A percentile compares a stretch with the other conserved stretches of the same genome.
These are phyloP conservation scores for Thumatha senex DNA, from an alignment of 2,888 invertebrate species.

Conservation along the genomic window DNA sequence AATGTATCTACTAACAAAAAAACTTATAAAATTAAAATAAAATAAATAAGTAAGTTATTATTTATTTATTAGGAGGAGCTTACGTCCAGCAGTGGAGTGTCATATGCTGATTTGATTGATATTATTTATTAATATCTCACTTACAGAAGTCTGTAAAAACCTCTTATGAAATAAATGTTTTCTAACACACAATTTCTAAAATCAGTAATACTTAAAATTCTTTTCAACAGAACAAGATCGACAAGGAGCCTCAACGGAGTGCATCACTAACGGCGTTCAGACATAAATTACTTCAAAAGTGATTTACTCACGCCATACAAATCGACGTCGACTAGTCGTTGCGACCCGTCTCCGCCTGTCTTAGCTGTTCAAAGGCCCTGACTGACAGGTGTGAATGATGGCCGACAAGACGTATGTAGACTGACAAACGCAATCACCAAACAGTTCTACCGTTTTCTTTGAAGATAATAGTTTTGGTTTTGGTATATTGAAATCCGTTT, in stretches of 20 bases:
- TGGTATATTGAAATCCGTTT: conserved; percentile 44
- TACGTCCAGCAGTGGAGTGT: too few species aligned
- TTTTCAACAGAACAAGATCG: conserved; percentile 11
- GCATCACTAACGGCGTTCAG: conserved; percentile 58
- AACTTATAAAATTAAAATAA: too few species aligned
- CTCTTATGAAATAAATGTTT: too few species aligned
- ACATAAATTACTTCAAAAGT: conserved; percentile 80
- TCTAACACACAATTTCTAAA: too few species aligned
- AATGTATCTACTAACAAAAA: too few species aligned
- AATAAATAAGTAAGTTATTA: too few species aligned
- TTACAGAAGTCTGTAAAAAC: too few species aligned
- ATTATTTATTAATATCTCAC: too few species aligned
- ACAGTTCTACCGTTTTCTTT: conserved; percentile 54
- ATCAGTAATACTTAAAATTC: too few species aligned
- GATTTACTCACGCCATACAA: conserved; percentile 77
- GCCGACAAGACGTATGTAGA: conserved; percentile 56
- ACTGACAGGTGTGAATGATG: conserved; percentile 73
- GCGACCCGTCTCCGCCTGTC: conserved; percentile 65
- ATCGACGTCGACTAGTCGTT: conserved; percentile 67
- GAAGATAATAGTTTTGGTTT: conserved; percentile 65
- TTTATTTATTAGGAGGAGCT: too few species aligned
- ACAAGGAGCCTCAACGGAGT: conserved; percentile 19
- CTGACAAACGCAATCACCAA: conserved; percentile 67
- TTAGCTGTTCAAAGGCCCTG: conserved; percentile 54
- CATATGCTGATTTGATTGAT: too few species aligned